Conservation (phyloP, 2,113 vertebrate species). For the Paradoxurus hermaphroditus region DNA sequence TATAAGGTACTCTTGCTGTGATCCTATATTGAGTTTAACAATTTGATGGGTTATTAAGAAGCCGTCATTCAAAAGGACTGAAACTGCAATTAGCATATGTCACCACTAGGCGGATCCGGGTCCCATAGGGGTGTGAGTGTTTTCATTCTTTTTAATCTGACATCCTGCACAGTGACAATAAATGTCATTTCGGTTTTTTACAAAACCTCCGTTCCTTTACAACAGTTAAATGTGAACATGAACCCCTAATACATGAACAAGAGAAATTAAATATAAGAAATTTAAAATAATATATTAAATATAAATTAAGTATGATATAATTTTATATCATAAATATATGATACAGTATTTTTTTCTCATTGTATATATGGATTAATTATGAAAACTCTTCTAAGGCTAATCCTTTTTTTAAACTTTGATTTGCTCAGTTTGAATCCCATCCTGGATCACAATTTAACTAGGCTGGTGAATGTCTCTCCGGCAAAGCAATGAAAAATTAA, state of each 20-base stretch:
- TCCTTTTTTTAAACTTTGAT: neutral
- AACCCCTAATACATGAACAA: neutral
- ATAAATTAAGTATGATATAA: no score
- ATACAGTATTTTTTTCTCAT: neutral
- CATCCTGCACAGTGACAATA: neutral
- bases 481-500: neutral
- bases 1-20: neutral
- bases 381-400: neutral
- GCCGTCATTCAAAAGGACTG: neutral
- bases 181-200: neutral
- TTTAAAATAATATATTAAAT: no score
- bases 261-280: neutral
- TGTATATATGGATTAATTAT: neutral
- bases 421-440: neutral
- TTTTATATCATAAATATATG: no score
- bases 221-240: neutral
- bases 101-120: neutral
- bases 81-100: neutral
- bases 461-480: neutral
- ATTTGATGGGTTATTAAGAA: neutral
- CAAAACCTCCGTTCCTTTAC: neutral
- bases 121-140: neutral
- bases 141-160: neutral
- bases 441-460: neutral
- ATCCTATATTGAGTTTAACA: neutral